phyloP scores from a whole-genome alignment of 2,797 vertebrate genomes.

The Propithecus perrieri region DNA sequence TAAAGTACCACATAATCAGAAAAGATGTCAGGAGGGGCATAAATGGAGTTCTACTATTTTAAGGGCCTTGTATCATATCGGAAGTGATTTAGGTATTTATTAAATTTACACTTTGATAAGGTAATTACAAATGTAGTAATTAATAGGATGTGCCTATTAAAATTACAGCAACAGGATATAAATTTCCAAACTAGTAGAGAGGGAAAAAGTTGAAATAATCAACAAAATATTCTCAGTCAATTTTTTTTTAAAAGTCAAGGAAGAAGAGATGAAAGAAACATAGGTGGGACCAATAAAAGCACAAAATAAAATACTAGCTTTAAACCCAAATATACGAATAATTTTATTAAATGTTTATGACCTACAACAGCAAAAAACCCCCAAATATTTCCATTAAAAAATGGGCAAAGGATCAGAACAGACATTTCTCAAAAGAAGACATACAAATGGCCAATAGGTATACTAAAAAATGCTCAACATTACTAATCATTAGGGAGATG shows the following conservation, averaged over 20 bases:
- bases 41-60: constrained; percentile 25
- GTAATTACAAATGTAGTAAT: not conserved
- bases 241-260: not conserved
- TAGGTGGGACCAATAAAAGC: constrained; percentile 7
- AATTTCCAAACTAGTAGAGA: not conserved
- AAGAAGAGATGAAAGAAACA: not conserved
- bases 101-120: constrained; percentile 3
- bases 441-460: not conserved
- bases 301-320: not conserved
- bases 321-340: constrained; percentile 3
- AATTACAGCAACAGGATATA: not conserved
- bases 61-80: not conserved
- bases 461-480: not conserved
- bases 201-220: not conserved
- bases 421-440: not conserved
- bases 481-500: not conserved
- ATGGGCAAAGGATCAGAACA: not conserved
- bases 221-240: not conserved
- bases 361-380: not conserved
- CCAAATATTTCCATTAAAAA: not conserved
- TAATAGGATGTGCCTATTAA: constrained; percentile 1
- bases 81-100: constrained; percentile 12
- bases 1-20: not conserved
- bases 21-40: not conserved
- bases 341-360: constrained; percentile 11